Evolutionary conservation across 2,888 invertebrate species (phyloP).

Genomic region (Barypeithes pellucidus): DNA sequence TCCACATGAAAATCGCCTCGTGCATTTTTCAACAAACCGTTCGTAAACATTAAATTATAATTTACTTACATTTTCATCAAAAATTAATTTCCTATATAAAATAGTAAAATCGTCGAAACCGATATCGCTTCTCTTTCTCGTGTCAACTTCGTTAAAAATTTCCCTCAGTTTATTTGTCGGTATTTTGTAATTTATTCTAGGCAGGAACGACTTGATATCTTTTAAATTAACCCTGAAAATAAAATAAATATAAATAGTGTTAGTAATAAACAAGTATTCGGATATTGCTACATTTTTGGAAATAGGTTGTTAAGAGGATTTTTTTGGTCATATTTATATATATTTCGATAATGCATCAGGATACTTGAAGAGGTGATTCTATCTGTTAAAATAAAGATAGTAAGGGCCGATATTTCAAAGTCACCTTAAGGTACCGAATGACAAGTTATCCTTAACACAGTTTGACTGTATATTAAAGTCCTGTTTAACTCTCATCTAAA

Average conservation of each 20-base stretch:
- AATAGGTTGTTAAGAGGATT: too few species aligned
- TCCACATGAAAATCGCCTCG: too few species aligned
- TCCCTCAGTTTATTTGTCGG: conserved; percentile 88
- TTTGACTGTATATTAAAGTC: too few species aligned
- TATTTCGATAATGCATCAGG: too few species aligned
- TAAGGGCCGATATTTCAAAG: too few species aligned
- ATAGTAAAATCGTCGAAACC: conserved; percentile 92
- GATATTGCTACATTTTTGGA: background rate
- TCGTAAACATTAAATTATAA: conserved; percentile 36
- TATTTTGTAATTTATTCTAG: conserved; percentile 92
- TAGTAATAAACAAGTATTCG: background rate
- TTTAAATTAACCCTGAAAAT: conserved; percentile 84
- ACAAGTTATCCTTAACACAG: too few species aligned
- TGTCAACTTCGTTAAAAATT: conserved; percentile 90
- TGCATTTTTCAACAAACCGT: too few species aligned
- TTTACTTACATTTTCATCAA: conserved; percentile 82
- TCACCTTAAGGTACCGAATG: too few species aligned
- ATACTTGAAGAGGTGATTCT: too few species aligned
- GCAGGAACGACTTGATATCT: conserved; percentile 92
- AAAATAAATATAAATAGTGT: background rate
- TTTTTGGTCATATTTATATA: too few species aligned
- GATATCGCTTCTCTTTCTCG: conserved; percentile 83
- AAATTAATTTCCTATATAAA: conserved; percentile 88
- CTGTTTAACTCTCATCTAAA: too few species aligned
- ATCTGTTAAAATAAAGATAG: too few species aligned